A percentile compares a stretch with the other conserved stretches of the same genome.
These are phyloP conservation scores for Drosophila setosimentum DNA, from an alignment of 2,888 invertebrate species.

Conservation along the genomic window DNA sequence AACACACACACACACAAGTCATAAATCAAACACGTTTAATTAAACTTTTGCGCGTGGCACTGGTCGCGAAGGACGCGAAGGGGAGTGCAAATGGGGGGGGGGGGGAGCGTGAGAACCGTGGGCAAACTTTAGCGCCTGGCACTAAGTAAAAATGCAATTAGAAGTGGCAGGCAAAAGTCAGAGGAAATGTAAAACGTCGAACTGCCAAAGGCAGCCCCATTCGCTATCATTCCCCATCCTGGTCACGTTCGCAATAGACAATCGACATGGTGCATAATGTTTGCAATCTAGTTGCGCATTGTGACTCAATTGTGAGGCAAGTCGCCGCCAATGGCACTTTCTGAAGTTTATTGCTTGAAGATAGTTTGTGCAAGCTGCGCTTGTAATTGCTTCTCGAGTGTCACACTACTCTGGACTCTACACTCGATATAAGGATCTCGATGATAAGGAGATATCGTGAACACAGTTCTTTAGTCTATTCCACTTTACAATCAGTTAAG, in stretches of 20 bases:
- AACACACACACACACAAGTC: conserved; percentile 46
- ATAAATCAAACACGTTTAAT: conserved; percentile 80
- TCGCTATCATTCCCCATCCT: neutral
- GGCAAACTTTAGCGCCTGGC: conserved; percentile 53
- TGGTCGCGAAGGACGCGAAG: neutral
- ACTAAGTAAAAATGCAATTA: conserved; percentile 78
- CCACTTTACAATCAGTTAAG: neutral
- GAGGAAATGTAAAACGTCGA: conserved; percentile 45
- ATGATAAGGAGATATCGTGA: neutral
- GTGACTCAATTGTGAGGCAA: conserved; percentile 16
- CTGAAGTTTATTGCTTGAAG: conserved; percentile 1
- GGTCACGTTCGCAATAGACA: conserved; percentile 53
- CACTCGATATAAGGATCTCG: neutral
- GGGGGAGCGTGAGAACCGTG: conserved; percentile 28
- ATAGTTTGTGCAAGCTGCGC: neutral
- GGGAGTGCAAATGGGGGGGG: neutral
- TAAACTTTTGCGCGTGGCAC: conserved; percentile 63
- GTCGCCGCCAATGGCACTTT: neutral
- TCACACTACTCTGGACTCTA: neutral
- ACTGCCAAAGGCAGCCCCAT: conserved; percentile 1
- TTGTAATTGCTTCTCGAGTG: neutral
- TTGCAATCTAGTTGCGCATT: conserved; percentile 28
- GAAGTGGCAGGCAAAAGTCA: conserved; percentile 57
- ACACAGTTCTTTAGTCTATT: neutral
- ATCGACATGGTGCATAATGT: conserved; percentile 59